phyloP scores from a whole-genome alignment of 2,888 invertebrate species.

The Aproaerema taeniolella region DNA sequence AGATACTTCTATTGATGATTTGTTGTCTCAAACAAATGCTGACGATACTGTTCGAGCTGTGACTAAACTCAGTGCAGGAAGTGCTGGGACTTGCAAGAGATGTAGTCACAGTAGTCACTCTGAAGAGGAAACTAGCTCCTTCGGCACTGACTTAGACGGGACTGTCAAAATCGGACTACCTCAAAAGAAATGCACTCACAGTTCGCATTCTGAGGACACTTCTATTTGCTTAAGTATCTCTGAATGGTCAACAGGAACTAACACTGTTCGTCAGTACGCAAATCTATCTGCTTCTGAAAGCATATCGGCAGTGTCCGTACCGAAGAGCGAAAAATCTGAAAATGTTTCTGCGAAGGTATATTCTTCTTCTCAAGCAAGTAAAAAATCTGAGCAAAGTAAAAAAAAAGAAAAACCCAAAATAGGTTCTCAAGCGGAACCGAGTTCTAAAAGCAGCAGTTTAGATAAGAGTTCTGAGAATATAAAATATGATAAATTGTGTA shows the following conservation, averaged over 20 bases:
- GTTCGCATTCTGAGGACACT: conserved; percentile 91
- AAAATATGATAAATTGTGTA: conserved; percentile 79
- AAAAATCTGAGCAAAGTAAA: conserved; percentile 70
- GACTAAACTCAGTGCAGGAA: conserved; percentile 66
- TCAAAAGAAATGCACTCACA: conserved; percentile 88
- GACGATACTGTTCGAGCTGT: conserved; percentile 76
- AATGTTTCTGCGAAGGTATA: conserved; percentile 76
- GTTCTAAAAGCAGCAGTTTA: conserved; percentile 78
- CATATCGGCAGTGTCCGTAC: conserved; percentile 77
- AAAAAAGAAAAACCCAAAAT: conserved; percentile 36
- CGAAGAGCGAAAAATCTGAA: conserved; percentile 79
- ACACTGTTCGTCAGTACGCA: conserved; percentile 88
- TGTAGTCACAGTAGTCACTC: conserved; percentile 85
- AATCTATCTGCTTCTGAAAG: conserved; percentile 84
- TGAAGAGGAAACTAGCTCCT: conserved; percentile 85
- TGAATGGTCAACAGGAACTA: conserved; percentile 93
- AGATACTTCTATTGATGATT: conserved; percentile 80
- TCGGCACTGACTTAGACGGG: conserved; percentile 88
- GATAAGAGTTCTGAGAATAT: conserved; percentile 73
- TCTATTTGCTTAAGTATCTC: conserved; percentile 91
- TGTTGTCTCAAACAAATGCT: conserved; percentile 75
- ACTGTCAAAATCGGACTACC: conserved; percentile 88
- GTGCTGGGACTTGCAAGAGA: conserved; percentile 74
- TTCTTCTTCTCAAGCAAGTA: conserved; percentile 72
- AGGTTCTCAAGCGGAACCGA: conserved; percentile 65